Evolutionary conservation across 2,888 invertebrate genomes (phyloP).

Genomic region (Megastigmus dorsalis): DNA sequence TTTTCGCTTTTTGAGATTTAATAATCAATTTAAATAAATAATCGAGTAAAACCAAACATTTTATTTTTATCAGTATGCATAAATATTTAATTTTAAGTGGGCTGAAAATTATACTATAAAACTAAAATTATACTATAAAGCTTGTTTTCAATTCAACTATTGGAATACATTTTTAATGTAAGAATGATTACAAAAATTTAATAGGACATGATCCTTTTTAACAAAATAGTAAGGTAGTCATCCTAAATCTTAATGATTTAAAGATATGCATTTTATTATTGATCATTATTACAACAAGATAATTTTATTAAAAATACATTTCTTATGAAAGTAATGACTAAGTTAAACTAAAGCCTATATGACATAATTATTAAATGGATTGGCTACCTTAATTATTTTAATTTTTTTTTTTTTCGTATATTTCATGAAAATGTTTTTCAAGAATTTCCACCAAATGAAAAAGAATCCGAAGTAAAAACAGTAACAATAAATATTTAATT

Average conservation of each 20-base stretch:
- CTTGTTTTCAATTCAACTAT: too few species aligned
- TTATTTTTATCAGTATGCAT: conserved; percentile 18
- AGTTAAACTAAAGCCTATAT: background rate
- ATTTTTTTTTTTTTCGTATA: background rate
- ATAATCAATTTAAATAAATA: conserved; percentile 53
- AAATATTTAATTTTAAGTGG: background rate
- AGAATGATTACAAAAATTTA: background rate
- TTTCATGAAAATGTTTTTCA: background rate
- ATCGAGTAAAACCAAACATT: conserved; percentile 31
- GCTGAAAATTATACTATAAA: background rate
- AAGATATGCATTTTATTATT: background rate
- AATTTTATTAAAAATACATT: too few species aligned
- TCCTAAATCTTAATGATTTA: background rate
- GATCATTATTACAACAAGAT: too few species aligned
- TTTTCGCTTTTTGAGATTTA: conserved; percentile 49
- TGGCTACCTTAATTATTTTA: background rate
- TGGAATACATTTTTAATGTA: background rate
- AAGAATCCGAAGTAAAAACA: background rate
- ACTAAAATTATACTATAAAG: background rate
- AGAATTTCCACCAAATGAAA: background rate
- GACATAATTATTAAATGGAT: background rate
- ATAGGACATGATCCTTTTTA: too few species aligned
- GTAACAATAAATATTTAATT: background rate
- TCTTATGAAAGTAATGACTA: too few species aligned
- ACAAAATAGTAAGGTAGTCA: background rate